Percentiles rank a stretch among this genome's conserved stretches.
phyloP scores from a whole-genome alignment of 2,797 vertebrate species.

The Muraenolepis orangiensis region DNA sequence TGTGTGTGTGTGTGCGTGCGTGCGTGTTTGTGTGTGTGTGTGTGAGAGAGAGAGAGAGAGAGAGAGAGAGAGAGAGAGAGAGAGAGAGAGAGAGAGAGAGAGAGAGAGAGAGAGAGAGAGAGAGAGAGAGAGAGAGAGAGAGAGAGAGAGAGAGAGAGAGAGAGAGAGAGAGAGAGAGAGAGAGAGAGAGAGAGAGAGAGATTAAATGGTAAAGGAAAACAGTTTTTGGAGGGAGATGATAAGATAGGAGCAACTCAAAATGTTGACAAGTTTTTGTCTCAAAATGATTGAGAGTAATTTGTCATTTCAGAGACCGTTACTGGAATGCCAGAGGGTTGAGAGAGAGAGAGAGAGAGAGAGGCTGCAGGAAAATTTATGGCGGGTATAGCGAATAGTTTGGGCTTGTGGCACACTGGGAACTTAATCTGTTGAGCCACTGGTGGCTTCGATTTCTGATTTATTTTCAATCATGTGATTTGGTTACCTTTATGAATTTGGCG shows the following conservation, averaged over 20 bases:
- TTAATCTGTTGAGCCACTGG: conserved; percentile 55
- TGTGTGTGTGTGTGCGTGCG: conserved; percentile 19
- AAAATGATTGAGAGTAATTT: conserved; percentile 35
- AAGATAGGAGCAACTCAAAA: no score
- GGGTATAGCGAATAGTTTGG: conserved; percentile 49
- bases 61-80: conserved; percentile 21
- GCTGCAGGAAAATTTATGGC: conserved; percentile 47
- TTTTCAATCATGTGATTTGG: conserved; percentile 51
- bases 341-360: neutral
- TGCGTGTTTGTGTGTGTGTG: no score
- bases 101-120: no score
- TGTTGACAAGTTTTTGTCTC: no score
- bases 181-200: no score
- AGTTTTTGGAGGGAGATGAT: no score
- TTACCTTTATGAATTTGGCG: conserved; percentile 40
- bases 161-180: no score
- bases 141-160: no score
- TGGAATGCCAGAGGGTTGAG: conserved; percentile 32
- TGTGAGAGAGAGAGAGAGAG: conserved; percentile 14
- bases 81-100: no score
- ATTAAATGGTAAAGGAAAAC: no score
- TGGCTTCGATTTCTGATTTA: conserved; percentile 54
- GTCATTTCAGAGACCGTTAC: conserved; percentile 6
- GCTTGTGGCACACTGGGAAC: conserved; percentile 54
- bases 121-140: no score